phyloP scores from a whole-genome alignment of 2,888 invertebrate genomes.

The Allolobophora icterica region DNA sequence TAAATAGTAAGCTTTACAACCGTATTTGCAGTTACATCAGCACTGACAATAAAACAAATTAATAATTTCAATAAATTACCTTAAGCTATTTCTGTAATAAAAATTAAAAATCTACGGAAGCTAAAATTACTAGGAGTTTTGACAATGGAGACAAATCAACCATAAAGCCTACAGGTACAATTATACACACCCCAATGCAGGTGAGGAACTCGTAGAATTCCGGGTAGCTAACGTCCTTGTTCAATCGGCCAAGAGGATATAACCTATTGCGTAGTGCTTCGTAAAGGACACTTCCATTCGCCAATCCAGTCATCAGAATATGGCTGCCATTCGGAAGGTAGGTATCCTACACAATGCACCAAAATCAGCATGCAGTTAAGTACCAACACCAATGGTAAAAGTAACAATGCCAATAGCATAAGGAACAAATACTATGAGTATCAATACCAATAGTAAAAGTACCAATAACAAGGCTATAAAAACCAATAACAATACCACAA shows the following conservation, averaged over 20 bases:
- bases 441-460: too few species aligned
- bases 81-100: not conserved
- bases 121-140: not conserved
- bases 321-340: conserved; percentile 66
- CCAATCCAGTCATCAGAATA: conserved; percentile 66
- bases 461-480: too few species aligned
- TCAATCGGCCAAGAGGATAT: conserved; percentile 66
- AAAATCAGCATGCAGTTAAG: not conserved
- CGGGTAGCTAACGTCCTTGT: conserved; percentile 66
- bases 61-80: not conserved
- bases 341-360: conserved; percentile 54
- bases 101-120: not conserved
- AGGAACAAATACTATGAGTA: too few species aligned
- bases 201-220: conserved; percentile 67
- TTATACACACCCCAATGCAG: conserved; percentile 66
- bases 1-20: not conserved
- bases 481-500: not conserved
- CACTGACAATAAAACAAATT: not conserved
- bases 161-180: not conserved
- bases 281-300: conserved; percentile 67
- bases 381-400: too few species aligned
- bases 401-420: too few species aligned
- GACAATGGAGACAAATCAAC: not conserved
- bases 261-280: conserved; percentile 64
- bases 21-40: not conserved